Evolutionary conservation across 1,140 invertebrate genomes (phyloP).

Genomic region (Uloborus diversus): DNA sequence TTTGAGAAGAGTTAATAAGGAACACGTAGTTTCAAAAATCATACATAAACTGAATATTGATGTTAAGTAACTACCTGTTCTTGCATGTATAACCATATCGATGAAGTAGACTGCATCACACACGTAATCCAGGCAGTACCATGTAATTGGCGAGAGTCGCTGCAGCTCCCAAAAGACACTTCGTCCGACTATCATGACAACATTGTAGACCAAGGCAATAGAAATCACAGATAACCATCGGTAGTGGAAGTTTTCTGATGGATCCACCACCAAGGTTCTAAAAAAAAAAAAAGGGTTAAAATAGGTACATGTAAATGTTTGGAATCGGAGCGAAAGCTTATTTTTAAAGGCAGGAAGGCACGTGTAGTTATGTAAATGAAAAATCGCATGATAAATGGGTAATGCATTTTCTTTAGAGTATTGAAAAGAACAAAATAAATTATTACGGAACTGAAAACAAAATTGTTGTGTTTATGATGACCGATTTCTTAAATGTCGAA

Average conservation of each 20-base stretch:
- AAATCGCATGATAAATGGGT: too few relatives aligned
- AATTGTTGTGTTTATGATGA: too few relatives aligned
- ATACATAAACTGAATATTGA: neutral
- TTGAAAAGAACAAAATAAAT: too few relatives aligned
- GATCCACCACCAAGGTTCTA: constrained; percentile 66
- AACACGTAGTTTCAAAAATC: neutral
- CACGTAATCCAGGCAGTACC: constrained; percentile 80
- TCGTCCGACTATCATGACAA: constrained; percentile 88
- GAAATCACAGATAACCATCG: constrained; percentile 89
- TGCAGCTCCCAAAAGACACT: constrained; percentile 92
- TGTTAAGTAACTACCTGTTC: constrained; percentile 78
- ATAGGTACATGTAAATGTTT: too few relatives aligned
- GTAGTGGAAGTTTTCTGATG: constrained; percentile 68
- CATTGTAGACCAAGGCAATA: constrained; percentile 88
- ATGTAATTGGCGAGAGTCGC: constrained; percentile 78
- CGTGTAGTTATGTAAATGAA: too few relatives aligned
- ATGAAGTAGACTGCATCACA: constrained; percentile 88
- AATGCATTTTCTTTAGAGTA: too few relatives aligned
- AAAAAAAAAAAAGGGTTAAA: neutral
- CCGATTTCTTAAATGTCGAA: too few relatives aligned
- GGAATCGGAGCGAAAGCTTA: too few relatives aligned
- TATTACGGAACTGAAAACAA: too few relatives aligned
- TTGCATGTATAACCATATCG: constrained; percentile 85
- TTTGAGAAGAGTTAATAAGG: neutral
- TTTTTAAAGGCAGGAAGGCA: too few relatives aligned